Evolutionary conservation across 2,797 vertebrate genomes (phyloP).

Genomic region (Avahi laniger): DNA sequence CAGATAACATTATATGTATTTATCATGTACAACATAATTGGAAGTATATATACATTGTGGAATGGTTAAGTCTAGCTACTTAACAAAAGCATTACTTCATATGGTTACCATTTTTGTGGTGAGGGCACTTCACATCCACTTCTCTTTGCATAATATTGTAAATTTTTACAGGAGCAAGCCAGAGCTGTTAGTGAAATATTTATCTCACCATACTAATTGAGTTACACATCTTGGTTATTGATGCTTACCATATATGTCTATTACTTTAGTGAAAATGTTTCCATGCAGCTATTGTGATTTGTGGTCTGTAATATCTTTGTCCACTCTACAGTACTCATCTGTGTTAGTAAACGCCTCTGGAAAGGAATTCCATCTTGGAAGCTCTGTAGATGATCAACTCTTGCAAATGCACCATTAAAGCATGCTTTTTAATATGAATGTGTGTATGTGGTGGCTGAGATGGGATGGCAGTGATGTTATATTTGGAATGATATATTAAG

Average conservation of each 20-base stretch:
- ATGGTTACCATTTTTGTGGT: not conserved
- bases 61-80: not conserved
- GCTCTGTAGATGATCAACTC: not conserved
- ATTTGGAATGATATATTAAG: not conserved
- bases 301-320: not conserved
- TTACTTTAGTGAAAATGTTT: not conserved
- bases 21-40: not conserved
- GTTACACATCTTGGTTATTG: not conserved
- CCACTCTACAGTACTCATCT: not conserved
- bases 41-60: not conserved
- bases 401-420: not conserved
- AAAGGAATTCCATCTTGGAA: not conserved
- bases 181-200: constrained; percentile 5
- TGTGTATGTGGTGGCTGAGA: not conserved
- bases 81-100: not conserved
- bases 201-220: not conserved
- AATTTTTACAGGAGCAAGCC: constrained; percentile 6
- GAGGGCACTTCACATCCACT: not conserved
- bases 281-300: not conserved
- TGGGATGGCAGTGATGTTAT: not conserved
- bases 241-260: not conserved
- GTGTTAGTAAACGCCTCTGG: not conserved
- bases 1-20: not conserved
- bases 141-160: not conserved
- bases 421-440: not conserved